Percentiles rank a stretch among this genome's conserved stretches.
These are phyloP conservation scores for Otolemur crassicaudatus DNA, from an alignment of 2,797 vertebrate genomes.

Conservation along the genomic window DNA sequence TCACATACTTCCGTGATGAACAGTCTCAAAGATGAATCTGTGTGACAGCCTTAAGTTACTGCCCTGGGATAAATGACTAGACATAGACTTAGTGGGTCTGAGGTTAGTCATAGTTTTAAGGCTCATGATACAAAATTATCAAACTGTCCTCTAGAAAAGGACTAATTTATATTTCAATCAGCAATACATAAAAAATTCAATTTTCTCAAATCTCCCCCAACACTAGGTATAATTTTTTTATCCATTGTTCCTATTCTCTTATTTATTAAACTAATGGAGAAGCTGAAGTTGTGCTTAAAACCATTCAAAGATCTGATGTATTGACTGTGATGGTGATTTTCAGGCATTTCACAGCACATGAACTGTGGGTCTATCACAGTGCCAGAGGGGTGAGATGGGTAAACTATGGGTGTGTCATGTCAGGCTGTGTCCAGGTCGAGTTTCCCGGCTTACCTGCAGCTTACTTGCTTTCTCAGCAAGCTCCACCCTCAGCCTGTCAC, in stretches of 20 bases:
- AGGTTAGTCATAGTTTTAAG: background rate
- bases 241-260: background rate
- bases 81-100: background rate
- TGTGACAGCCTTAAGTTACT: background rate
- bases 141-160: background rate
- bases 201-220: background rate
- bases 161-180: background rate
- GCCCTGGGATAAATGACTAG: background rate
- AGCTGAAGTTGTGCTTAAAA: background rate
- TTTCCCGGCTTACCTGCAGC: conserved; percentile 90
- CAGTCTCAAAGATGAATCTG: background rate
- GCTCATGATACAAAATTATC: background rate
- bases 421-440: rapidly evolving
- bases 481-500: conserved; percentile 92
- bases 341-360: rapidly evolving
- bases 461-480: conserved; percentile 94
- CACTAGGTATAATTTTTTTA: background rate
- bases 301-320: background rate
- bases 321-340: background rate
- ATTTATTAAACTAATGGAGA: background rate
- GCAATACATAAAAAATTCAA: background rate
- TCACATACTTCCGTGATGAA: background rate
- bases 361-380: rapidly evolving
- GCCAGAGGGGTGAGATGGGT: too few relatives aligned
- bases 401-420: rapidly evolving